phyloP scores from a whole-genome alignment of 2,113 vertebrate species.

The Pholis gunnellus region DNA sequence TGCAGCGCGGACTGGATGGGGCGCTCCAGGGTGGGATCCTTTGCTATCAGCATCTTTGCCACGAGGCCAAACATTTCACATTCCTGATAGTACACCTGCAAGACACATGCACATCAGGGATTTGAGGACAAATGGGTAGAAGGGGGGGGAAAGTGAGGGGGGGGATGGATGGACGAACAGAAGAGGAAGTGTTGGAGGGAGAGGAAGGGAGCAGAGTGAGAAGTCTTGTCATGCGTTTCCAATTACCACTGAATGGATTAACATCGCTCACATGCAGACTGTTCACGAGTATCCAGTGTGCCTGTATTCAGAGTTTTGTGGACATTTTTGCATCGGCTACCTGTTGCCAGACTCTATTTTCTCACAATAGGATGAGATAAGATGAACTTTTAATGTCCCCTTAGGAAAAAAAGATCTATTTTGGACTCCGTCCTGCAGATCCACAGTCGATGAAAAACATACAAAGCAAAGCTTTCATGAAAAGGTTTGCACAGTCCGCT shows the following conservation, averaged over 20 bases:
- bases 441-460: too few species aligned
- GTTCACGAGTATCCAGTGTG: constrained; percentile 27
- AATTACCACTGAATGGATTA: constrained; percentile 55
- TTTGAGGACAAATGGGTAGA: constrained; percentile 21
- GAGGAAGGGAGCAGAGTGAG: constrained; percentile 1
- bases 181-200: constrained; percentile 1
- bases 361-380: neutral
- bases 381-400: too few species aligned
- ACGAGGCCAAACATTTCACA: constrained; percentile 83
- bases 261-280: constrained; percentile 20
- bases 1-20: constrained; percentile 78
- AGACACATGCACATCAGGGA: constrained; percentile 14
- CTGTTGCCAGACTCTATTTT: constrained; percentile 68
- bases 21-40: constrained; percentile 79
- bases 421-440: too few species aligned
- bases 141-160: too few species aligned
- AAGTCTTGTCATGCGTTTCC: constrained; percentile 39
- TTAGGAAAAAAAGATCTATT: too few species aligned
- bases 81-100: constrained; percentile 83
- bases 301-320: constrained; percentile 18
- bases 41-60: constrained; percentile 83
- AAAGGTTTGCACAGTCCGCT: too few species aligned
- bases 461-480: too few species aligned
- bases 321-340: constrained; percentile 55
- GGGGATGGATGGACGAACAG: neutral